Percentiles rank a stretch among this genome's conserved stretches.
phyloP scores from a whole-genome alignment of 2,113 vertebrate species.

The Fukomys damarensis region DNA sequence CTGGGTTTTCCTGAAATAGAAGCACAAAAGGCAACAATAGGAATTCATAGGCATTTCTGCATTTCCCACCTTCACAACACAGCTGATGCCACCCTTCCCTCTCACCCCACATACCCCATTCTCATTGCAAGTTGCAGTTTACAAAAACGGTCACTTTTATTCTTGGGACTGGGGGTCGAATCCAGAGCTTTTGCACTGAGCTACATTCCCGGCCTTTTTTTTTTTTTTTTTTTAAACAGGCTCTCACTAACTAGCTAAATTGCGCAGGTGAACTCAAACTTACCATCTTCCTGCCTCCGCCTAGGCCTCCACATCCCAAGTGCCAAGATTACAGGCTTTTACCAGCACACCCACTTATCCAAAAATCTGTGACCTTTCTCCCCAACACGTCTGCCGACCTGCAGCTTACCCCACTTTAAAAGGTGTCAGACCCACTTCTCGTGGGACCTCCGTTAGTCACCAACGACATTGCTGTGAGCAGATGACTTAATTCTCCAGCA shows the following conservation, averaged over 20 bases:
- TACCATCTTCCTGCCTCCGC: not conserved
- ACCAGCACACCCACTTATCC: not conserved
- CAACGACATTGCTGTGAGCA: not conserved
- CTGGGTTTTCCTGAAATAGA: not conserved
- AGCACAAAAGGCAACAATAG: not conserved
- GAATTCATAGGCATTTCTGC: not conserved
- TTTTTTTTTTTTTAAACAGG: not conserved
- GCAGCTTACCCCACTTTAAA: not conserved
- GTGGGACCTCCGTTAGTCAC: not conserved
- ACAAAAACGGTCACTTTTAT: too few relatives aligned
- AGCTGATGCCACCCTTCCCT: not conserved
- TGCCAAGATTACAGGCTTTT: not conserved
- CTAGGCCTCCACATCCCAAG: not conserved
- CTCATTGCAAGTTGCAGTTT: not conserved
- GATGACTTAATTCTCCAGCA: not conserved
- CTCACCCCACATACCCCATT: not conserved
- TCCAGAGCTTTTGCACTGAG: not conserved
- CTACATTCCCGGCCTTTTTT: not conserved
- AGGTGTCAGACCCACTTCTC: not conserved
- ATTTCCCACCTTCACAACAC: not conserved
- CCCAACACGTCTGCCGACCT: not conserved
- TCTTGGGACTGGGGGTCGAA: not conserved
- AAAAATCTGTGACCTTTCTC: not conserved
- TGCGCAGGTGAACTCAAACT: not conserved
- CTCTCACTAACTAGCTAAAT: not conserved